phyloP scores from a whole-genome alignment of 2,797 vertebrate genomes.

The Myotis findleyi region DNA sequence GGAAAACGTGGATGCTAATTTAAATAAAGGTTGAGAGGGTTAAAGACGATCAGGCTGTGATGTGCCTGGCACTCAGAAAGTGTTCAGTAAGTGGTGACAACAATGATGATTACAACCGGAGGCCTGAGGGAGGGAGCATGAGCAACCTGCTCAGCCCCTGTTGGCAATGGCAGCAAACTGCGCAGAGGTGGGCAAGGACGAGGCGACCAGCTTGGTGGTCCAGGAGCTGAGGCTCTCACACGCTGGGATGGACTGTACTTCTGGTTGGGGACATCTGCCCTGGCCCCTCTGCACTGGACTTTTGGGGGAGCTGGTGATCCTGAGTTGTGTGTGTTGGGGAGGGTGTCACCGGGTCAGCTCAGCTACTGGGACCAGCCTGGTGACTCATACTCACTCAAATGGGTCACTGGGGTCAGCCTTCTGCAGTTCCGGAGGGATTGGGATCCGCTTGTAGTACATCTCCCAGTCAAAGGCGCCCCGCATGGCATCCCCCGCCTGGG shows the following conservation, averaged over 20 bases:
- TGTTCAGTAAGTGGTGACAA: neutral
- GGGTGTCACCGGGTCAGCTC: neutral
- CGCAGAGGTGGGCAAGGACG: neutral
- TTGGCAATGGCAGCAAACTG: neutral
- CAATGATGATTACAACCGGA: fast-evolving
- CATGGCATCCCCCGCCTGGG: constrained; percentile 97
- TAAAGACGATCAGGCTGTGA: neutral
- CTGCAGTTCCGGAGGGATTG: constrained; percentile 94
- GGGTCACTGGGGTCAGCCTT: constrained; percentile 94
- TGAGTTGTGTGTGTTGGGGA: neutral
- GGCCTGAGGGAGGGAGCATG: neutral
- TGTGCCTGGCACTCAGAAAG: neutral
- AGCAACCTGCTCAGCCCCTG: fast-evolving
- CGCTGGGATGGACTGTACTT: neutral
- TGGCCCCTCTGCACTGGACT: too few species aligned
- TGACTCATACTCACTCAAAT: constrained; percentile 92
- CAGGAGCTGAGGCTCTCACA: neutral
- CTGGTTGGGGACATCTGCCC: neutral
- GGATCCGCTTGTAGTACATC: constrained; percentile 99
- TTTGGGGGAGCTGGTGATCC: neutral
- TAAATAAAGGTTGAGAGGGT: neutral
- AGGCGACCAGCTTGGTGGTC: neutral
- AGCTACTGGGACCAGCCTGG: neutral
- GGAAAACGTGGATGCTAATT: neutral
- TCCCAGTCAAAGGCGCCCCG: constrained; percentile 98